phyloP scores from a whole-genome alignment of 2,888 invertebrate genomes.

The Melanostoma scalare region DNA sequence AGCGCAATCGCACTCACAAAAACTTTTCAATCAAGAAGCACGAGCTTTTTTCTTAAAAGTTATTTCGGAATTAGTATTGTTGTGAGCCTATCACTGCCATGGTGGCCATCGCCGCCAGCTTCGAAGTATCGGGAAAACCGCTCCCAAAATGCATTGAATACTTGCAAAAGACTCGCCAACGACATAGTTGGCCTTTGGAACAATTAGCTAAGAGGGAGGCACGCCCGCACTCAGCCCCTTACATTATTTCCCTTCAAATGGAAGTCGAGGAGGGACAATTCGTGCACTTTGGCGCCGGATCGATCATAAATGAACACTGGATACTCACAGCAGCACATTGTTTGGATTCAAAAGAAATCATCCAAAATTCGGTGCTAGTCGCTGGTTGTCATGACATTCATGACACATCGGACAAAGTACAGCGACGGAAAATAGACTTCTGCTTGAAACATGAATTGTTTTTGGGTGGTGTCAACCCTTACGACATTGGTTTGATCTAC shows the following conservation, averaged over 20 bases:
- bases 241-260: conserved; percentile 79
- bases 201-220: conserved; percentile 80
- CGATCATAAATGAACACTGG: conserved; percentile 80
- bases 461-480: conserved; percentile 80
- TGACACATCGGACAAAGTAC: conserved; percentile 74
- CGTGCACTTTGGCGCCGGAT: conserved; percentile 80
- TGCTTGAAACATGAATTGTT: conserved; percentile 79
- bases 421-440: conserved; percentile 79
- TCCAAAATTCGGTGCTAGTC: conserved; percentile 78
- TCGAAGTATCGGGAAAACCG: conserved; percentile 36
- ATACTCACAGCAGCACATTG: conserved; percentile 81
- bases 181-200: conserved; percentile 76
- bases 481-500: conserved; percentile 80
- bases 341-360: conserved; percentile 76
- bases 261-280: conserved; percentile 75
- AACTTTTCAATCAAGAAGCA: neutral
- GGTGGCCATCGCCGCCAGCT: conserved; percentile 38
- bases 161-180: conserved; percentile 32
- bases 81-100: conserved; percentile 31
- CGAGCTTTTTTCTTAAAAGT: neutral
- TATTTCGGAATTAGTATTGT: conserved; percentile 8
- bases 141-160: conserved; percentile 42
- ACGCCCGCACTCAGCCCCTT: conserved; percentile 79
- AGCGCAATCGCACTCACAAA: neutral
- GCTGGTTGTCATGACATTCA: conserved; percentile 80